These are phyloP conservation scores for Drosophila parthenogenetica DNA, from an alignment of 2,888 invertebrate genomes.

Conservation along the genomic window DNA sequence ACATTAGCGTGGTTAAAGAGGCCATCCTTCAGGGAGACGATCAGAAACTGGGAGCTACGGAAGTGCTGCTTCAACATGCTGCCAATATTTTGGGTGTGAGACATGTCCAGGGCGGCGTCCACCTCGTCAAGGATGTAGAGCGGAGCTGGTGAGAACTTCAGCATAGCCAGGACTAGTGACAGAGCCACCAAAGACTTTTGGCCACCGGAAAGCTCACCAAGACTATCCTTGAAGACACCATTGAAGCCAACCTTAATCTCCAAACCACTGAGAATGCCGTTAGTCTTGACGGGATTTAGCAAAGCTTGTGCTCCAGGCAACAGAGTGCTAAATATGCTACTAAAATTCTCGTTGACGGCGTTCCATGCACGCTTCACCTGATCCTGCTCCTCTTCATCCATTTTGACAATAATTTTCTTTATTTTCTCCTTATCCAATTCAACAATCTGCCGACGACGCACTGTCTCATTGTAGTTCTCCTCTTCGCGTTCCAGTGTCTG, in stretches of 20 bases:
- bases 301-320: slow-evolving; percentile 96
- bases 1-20: slow-evolving; percentile 99
- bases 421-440: slow-evolving; percentile 91
- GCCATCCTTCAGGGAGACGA: slow-evolving; percentile 99
- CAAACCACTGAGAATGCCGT: slow-evolving; percentile 90
- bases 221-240: slow-evolving; percentile 97
- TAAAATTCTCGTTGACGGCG: slow-evolving; percentile 96
- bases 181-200: slow-evolving; percentile 98
- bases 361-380: slow-evolving; percentile 93
- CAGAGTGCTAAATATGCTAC: slow-evolving; percentile 95
- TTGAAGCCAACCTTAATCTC: slow-evolving; percentile 97
- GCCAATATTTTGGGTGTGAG: slow-evolving; percentile 99
- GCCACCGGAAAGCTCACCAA: slow-evolving; percentile 98
- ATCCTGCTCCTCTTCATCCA: slow-evolving; percentile 96
- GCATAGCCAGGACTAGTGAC: slow-evolving; percentile 97
- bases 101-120: slow-evolving; percentile 98
- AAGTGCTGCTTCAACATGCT: slow-evolving; percentile 96
- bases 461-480: slow-evolving; percentile 89
- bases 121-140: slow-evolving; percentile 99
- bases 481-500: slow-evolving; percentile 94
- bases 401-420: slow-evolving; percentile 91
- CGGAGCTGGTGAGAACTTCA: slow-evolving; percentile 98
- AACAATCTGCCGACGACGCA: slow-evolving; percentile 90
- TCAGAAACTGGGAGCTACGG: slow-evolving; percentile 96
- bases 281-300: slow-evolving; percentile 87